phyloP scores from a whole-genome alignment of 2,888 invertebrate genomes.

The Archips crataeganus region DNA sequence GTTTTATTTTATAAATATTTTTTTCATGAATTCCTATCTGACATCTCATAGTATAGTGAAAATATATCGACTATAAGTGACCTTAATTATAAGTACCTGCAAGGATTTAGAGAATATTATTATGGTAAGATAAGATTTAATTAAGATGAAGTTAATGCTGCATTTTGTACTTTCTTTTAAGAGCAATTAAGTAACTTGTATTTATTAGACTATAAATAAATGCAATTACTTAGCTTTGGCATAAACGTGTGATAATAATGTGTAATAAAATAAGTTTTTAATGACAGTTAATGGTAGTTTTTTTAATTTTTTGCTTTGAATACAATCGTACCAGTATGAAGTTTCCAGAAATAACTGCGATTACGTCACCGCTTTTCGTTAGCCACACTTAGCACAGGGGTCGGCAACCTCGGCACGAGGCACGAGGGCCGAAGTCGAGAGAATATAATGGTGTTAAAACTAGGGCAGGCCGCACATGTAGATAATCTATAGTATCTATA shows the following conservation, averaged over 20 bases:
- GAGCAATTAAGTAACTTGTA: constrained; percentile 5
- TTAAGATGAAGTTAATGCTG: constrained; percentile 35
- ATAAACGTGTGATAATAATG: constrained; percentile 39
- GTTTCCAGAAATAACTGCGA: not conserved
- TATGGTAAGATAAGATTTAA: constrained; percentile 19
- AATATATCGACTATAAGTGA: constrained; percentile 36
- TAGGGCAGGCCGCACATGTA: too few relatives aligned
- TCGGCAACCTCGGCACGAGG: too few relatives aligned
- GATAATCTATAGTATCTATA: too few relatives aligned
- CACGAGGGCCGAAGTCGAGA: too few relatives aligned
- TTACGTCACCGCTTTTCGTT: too few relatives aligned
- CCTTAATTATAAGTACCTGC: constrained; percentile 41
- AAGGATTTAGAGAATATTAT: constrained; percentile 26
- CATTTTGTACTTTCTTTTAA: constrained; percentile 30
- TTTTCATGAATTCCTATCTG: constrained; percentile 38
- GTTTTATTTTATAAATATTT: constrained; percentile 25
- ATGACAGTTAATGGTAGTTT: constrained; percentile 11
- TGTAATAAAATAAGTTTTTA: constrained; percentile 26
- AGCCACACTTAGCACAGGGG: too few relatives aligned
- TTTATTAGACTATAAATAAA: constrained; percentile 7
- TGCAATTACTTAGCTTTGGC: constrained; percentile 31
- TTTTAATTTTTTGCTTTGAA: too few relatives aligned
- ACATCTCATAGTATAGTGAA: constrained; percentile 37
- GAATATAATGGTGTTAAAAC: too few relatives aligned
- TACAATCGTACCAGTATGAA: too few relatives aligned